Conservation (phyloP, 2,113 vertebrate species). For the Callionymus lyra region DNA sequence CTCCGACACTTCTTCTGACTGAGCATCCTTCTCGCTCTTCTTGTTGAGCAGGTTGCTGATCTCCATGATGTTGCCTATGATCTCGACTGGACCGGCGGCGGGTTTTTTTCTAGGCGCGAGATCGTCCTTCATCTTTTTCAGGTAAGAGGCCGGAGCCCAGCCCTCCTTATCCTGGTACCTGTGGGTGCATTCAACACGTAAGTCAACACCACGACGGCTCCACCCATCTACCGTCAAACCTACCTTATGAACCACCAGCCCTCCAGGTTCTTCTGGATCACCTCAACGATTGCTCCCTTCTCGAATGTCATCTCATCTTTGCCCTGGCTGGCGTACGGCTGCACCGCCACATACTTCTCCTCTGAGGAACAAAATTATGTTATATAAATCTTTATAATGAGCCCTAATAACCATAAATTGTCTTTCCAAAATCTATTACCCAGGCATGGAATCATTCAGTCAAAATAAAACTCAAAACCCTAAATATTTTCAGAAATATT, state of each 20-base stretch:
- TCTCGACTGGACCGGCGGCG: slow-evolving; percentile 89
- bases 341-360: slow-evolving; percentile 89
- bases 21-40: slow-evolving; percentile 86
- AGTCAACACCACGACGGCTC: too few species aligned
- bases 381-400: not conserved
- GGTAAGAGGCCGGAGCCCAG: slow-evolving; percentile 97
- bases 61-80: slow-evolving; percentile 99
- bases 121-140: slow-evolving; percentile 93
- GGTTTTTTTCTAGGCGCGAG: slow-evolving; percentile 87
- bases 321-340: slow-evolving; percentile 83
- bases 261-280: slow-evolving; percentile 95
- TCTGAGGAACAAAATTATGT: slow-evolving; percentile 58
- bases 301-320: slow-evolving; percentile 95
- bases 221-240: slow-evolving; percentile 4
- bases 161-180: slow-evolving; percentile 96
- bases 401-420: too few species aligned
- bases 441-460: too few species aligned
- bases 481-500: too few species aligned
- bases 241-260: slow-evolving; percentile 99
- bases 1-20: slow-evolving; percentile 70
- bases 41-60: slow-evolving; percentile 97
- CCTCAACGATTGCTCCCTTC: slow-evolving; percentile 90
- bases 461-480: too few species aligned
- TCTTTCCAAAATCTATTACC: too few species aligned
- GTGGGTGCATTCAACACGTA: not conserved